Base-by-base conservation (phyloP, 2,113 vertebrate species). In the Aegotheles bennettii region DNA sequence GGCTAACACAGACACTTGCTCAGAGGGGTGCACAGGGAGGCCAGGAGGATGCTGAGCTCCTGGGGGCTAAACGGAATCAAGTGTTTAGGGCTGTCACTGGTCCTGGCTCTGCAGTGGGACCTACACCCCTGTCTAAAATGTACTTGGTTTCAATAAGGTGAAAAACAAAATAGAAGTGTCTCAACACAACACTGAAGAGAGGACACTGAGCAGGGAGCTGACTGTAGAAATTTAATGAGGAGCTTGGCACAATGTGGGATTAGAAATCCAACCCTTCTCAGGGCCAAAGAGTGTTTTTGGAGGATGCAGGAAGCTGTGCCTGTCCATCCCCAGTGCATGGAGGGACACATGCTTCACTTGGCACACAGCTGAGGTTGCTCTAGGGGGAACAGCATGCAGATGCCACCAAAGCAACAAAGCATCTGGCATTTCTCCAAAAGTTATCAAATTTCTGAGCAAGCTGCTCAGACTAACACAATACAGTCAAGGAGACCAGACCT, bases 1-100 rank as follows among this genome's bases (percentile, higher is more conserved):
- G 53, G 33, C 12, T n/a, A 23, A n/a, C 35, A 29, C 56, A 40
- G 60, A 67, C 1, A 0, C 57, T 40, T 0, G 1, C 73, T 69
- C 48, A 53, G 33, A 64, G 68, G 12, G 23, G 38, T 3, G 60
- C 70, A 28, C 50, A 67, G 50, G 20, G 40, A 57, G 42, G 35
- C 38, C 40, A 43, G 56, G 11, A 65, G 36, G 61, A 26, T 42
- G 59, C 69, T 67, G n/a, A 68, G 28, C 17, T 47, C 43, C 59
- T 47, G 45, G 45, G 33, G 42, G 11, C 16, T 69, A 61, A 51
- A 61, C 31, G 47, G 69, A 85, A 67, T 24, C 29, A 24, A 48
- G 28, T 16, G 5, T 25, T 61, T 40, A 33, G 15, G 60, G 43
- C 14, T 36, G 51, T 28, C 5, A 4, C 20, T 43, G 9, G 28